Conservation (phyloP, 2,797 vertebrate genomes). For the Enteromius mattozi region DNA sequence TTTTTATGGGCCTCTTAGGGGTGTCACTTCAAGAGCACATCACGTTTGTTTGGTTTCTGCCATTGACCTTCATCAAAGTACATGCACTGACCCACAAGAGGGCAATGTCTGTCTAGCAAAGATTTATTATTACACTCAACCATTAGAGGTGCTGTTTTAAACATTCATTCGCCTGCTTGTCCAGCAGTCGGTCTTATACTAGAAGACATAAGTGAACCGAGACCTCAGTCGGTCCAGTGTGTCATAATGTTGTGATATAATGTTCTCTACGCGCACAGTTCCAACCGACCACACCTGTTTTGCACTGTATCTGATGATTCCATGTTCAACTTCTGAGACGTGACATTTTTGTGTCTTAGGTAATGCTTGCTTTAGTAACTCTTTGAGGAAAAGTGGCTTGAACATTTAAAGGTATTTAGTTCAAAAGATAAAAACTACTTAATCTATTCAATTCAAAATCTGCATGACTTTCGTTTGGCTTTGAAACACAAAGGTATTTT, state of each 20-base stretch:
- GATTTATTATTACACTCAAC: not conserved
- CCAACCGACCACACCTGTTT: slow-evolving; percentile 37
- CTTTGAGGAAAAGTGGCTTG: not conserved
- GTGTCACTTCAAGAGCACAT: slow-evolving; percentile 3
- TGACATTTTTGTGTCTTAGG: not conserved
- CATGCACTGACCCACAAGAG: slow-evolving; percentile 59
- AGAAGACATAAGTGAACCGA: not conserved
- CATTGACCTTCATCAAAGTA: slow-evolving; percentile 23
- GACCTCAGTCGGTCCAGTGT: slow-evolving; percentile 1
- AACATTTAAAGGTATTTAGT: not conserved
- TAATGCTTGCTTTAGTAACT: not conserved
- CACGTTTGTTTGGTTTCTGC: not conserved
- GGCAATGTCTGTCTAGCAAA: slow-evolving; percentile 28
- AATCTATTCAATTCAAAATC: not conserved
- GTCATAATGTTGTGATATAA: slow-evolving; percentile 33
- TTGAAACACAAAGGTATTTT: not conserved
- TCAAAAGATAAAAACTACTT: not conserved
- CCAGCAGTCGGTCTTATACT: not conserved
- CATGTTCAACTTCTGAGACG: not conserved
- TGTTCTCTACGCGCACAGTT: slow-evolving; percentile 14
- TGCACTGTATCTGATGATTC: slow-evolving; percentile 12
- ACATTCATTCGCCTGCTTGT: not conserved
- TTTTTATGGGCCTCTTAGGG: slow-evolving; percentile 25
- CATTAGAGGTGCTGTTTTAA: slow-evolving; percentile 47
- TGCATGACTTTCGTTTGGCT: not conserved